phyloP scores from a whole-genome alignment of 2,797 vertebrate genomes.

The Pipistrellus nathusii region DNA sequence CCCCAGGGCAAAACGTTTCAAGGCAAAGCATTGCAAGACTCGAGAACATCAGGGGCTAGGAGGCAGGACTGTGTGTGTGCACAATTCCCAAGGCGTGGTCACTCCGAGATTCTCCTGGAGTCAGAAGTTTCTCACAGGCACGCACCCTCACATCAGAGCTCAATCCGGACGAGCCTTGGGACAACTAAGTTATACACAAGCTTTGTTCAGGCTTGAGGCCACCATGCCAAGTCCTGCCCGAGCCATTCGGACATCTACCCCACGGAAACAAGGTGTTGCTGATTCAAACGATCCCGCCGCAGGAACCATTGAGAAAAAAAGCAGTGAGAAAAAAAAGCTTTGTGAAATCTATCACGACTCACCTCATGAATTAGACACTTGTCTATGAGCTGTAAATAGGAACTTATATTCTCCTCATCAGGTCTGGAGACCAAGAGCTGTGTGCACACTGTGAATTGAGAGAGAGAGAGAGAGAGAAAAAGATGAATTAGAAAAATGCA shows the following conservation, averaged over 20 bases:
- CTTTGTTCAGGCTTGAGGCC: not conserved
- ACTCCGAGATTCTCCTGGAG: not conserved
- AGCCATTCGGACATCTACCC: conserved; percentile 55
- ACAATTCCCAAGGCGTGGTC: not conserved
- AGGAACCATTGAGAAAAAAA: conserved; percentile 70
- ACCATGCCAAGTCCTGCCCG: conserved; percentile 61
- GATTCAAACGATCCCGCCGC: conserved; percentile 34
- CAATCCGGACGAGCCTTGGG: not conserved
- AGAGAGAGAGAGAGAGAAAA: not conserved
- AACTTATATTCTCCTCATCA: conserved; percentile 98
- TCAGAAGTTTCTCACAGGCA: not conserved
- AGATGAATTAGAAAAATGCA: conserved; percentile 47
- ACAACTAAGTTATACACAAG: not conserved
- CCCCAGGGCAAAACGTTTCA: not conserved
- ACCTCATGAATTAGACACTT: conserved; percentile 99
- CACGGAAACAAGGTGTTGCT: conserved; percentile 15
- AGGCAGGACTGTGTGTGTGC: not conserved
- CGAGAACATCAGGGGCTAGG: not conserved
- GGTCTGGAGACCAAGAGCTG: conserved; percentile 98
- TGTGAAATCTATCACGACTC: conserved; percentile 72
- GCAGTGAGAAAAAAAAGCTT: conserved; percentile 70
- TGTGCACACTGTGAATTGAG: conserved; percentile 93
- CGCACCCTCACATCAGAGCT: not conserved
- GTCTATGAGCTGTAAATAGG: conserved; percentile 98
- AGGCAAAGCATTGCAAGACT: not conserved